These are phyloP conservation scores for Pogonomyrmex californicus DNA, from an alignment of 1,140 invertebrate genomes.

Conservation along the genomic window DNA sequence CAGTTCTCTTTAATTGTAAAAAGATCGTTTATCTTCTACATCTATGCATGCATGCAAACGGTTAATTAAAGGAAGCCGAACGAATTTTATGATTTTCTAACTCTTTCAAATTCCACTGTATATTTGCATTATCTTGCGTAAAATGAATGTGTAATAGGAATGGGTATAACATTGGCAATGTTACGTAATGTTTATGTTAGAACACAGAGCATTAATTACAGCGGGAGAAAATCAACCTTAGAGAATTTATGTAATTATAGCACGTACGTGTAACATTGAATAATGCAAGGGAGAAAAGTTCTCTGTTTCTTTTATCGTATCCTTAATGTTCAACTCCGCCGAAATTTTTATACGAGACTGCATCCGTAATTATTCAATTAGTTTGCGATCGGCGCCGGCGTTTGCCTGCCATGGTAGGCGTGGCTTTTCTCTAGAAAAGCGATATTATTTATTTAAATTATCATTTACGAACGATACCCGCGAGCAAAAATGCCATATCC, in stretches of 20 bases:
- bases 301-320: not conserved
- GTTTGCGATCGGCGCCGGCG: constrained; percentile 10
- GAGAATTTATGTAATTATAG: not conserved
- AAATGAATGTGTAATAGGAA: not conserved
- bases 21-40: not conserved
- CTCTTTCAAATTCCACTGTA: too few species aligned
- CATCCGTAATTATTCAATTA: constrained; percentile 31
- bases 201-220: not conserved
- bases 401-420: constrained; percentile 47
- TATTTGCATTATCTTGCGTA: constrained; percentile 7
- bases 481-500: constrained; percentile 25
- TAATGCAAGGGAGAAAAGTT: not conserved
- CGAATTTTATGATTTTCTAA: not conserved
- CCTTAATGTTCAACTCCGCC: constrained; percentile 1
- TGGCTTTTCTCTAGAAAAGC: constrained; percentile 45
- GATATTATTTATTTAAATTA: constrained; percentile 69
- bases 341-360: constrained; percentile 25
- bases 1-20: not conserved
- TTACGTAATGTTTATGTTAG: not conserved
- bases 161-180: not conserved
- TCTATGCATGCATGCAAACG: not conserved
- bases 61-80: not conserved
- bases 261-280: not conserved
- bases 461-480: constrained; percentile 49
- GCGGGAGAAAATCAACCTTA: not conserved